These are phyloP conservation scores for Temnothorax ravouxi DNA, from an alignment of 2,888 invertebrate species.

Conservation along the genomic window DNA sequence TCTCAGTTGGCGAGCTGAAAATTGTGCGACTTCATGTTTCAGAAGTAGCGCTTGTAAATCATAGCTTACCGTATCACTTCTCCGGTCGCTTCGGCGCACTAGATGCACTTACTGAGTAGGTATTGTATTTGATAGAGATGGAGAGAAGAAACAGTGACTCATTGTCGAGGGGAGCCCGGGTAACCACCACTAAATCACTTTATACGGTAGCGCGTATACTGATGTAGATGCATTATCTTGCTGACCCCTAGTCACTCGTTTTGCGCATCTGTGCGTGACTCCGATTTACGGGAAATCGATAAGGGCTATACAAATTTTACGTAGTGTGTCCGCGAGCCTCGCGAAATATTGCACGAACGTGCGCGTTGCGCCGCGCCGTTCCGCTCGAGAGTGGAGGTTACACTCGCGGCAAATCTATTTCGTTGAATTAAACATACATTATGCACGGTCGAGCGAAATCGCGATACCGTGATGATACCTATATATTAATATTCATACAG, in stretches of 20 bases:
- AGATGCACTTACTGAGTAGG: conserved; percentile 46
- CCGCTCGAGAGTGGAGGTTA: neutral
- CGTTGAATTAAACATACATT: conserved; percentile 38
- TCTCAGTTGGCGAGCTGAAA: conserved; percentile 2
- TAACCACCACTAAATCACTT: conserved; percentile 65
- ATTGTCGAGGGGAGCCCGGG: conserved; percentile 64
- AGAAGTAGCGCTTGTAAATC: conserved; percentile 40
- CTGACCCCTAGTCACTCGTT: conserved; percentile 65
- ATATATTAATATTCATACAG: conserved; percentile 19
- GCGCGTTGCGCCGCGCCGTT: conserved; percentile 11
- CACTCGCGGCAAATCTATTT: conserved; percentile 1
- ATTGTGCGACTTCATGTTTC: neutral
- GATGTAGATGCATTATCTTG: conserved; percentile 65
- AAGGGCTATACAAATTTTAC: conserved; percentile 48
- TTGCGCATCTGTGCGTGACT: conserved; percentile 73
- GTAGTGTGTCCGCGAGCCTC: neutral
- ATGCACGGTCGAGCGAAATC: conserved; percentile 2
- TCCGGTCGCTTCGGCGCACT: conserved; percentile 33
- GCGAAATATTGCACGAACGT: conserved; percentile 41
- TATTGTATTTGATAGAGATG: conserved; percentile 60
- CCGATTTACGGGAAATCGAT: conserved; percentile 66
- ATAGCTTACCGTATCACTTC: conserved; percentile 22
- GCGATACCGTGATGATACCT: neutral
- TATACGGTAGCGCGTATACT: conserved; percentile 44
- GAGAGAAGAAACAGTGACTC: conserved; percentile 68